Evolutionary conservation across 2,113 vertebrate genomes (phyloP).

Genomic region (Ammodytes marinus): DNA sequence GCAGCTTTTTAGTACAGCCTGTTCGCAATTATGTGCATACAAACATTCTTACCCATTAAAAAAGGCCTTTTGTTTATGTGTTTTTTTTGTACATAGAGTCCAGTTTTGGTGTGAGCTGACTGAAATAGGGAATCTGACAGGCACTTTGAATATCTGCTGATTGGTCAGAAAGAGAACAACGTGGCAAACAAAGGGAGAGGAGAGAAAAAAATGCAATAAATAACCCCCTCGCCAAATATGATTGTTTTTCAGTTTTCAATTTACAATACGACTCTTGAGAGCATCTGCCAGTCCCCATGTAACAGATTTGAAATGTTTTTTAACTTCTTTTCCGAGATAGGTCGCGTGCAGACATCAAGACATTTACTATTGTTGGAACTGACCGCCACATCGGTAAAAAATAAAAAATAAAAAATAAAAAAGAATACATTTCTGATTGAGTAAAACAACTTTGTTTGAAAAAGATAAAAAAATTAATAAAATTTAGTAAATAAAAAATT

Average conservation of each 20-base stretch:
- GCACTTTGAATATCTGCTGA: slow-evolving; percentile 70
- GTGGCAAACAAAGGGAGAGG: background rate
- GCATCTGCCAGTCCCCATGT: background rate
- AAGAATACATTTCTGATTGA: slow-evolving; percentile 3
- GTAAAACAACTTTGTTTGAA: background rate
- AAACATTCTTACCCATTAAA: slow-evolving; percentile 54
- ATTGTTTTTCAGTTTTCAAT: slow-evolving; percentile 37
- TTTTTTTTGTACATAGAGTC: slow-evolving; percentile 43
- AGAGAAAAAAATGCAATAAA: slow-evolving; percentile 11
- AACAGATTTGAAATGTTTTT: background rate
- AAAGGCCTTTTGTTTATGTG: slow-evolving; percentile 58
- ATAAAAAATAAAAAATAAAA: too few species aligned
- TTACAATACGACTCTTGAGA: slow-evolving; percentile 18
- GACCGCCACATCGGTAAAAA: background rate
- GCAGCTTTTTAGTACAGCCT: slow-evolving; percentile 44
- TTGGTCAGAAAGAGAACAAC: slow-evolving; percentile 31
- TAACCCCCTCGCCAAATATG: slow-evolving; percentile 1
- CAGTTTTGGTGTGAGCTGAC: slow-evolving; percentile 73
- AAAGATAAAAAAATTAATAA: background rate
- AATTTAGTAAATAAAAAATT: background rate
- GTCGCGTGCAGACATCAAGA: slow-evolving; percentile 12
- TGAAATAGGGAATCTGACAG: slow-evolving; percentile 61
- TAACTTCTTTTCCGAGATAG: background rate
- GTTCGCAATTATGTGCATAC: slow-evolving; percentile 50
- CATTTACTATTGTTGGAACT: background rate